These are phyloP conservation scores for Chionomys nivalis DNA, from an alignment of 2,113 vertebrate species.

Conservation along the genomic window DNA sequence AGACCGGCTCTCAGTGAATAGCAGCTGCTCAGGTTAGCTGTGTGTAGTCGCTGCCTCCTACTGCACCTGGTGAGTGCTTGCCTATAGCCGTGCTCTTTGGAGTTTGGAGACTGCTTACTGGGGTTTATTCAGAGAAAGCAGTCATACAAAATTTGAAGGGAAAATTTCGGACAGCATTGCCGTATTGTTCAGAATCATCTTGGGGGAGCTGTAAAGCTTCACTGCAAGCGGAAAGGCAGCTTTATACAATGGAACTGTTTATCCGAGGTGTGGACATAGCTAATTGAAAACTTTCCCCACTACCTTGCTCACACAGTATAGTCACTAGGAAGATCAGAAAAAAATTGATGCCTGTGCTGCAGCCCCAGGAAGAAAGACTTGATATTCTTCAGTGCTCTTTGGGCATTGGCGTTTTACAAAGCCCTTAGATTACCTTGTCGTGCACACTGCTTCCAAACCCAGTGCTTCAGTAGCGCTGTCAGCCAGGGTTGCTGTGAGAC, in stretches of 20 bases:
- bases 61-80: neutral
- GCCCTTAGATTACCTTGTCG: neutral
- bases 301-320: neutral
- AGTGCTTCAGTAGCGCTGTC: neutral
- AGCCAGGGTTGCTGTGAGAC: neutral
- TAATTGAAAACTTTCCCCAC: neutral
- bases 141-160: neutral
- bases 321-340: neutral
- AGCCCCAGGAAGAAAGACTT: neutral
- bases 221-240: neutral
- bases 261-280: too few relatives aligned
- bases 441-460: neutral
- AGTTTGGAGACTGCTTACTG: neutral
- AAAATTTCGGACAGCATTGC: neutral
- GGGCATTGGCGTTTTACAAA: neutral
- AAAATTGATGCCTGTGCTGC: neutral
- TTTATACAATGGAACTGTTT: neutral
- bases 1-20: too few relatives aligned
- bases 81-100: neutral
- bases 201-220: neutral
- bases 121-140: neutral
- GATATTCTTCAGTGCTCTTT: neutral
- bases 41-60: neutral
- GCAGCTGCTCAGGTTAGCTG: neutral
- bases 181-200: neutral